Conservation (phyloP, 2,113 vertebrate genomes). For the Gyps fulvus region DNA sequence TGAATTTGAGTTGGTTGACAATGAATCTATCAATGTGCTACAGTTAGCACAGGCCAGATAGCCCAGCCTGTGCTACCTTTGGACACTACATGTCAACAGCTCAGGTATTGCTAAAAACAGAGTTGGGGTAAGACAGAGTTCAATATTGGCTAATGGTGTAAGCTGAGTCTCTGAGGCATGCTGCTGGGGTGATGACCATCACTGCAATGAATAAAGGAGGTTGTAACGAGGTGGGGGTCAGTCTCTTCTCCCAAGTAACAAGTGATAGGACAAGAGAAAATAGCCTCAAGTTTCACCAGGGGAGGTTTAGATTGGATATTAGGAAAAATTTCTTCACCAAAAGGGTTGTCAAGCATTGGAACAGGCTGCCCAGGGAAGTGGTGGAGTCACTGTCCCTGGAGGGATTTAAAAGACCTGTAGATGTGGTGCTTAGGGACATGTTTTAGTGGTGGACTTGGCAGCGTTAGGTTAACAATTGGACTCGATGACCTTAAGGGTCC, state of each 20-base stretch:
- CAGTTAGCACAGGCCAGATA: background rate
- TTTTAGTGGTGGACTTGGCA: background rate
- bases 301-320: background rate
- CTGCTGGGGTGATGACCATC: background rate
- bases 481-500: background rate
- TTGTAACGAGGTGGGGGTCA: accelerated
- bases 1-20: background rate
- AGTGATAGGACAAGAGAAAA: background rate
- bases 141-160: background rate
- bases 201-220: background rate
- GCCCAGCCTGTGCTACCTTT: background rate
- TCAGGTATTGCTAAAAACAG: background rate
- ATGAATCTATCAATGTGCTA: background rate
- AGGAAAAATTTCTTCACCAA: background rate
- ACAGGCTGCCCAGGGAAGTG: background rate
- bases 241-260: background rate
- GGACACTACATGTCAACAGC: background rate
- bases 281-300: background rate
- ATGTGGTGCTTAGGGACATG: accelerated
- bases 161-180: background rate
- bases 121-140: background rate
- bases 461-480: accelerated
- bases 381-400: background rate
- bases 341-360: background rate
- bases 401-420: background rate